These are phyloP conservation scores for Mya arenaria DNA, from an alignment of 1,140 invertebrate genomes.

Conservation along the genomic window DNA sequence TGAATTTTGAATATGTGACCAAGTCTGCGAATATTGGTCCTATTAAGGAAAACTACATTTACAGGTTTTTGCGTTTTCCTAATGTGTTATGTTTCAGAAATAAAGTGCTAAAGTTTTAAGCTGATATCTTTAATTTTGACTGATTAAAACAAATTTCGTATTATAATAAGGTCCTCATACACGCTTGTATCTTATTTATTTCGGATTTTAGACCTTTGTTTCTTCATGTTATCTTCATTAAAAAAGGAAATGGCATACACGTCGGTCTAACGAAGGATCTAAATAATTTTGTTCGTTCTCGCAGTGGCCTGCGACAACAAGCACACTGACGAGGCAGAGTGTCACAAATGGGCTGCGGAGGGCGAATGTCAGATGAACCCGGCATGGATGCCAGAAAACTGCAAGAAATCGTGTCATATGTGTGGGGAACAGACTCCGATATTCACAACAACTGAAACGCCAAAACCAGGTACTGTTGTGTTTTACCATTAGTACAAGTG, in stretches of 20 bases:
- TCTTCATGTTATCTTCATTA: too few species aligned
- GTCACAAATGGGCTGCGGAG: slow-evolving; percentile 63
- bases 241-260: too few species aligned
- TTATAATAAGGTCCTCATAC: not conserved
- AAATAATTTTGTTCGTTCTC: not conserved
- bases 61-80: too few species aligned
- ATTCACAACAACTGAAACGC: not conserved
- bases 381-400: slow-evolving; percentile 69
- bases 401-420: slow-evolving; percentile 66
- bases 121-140: not conserved
- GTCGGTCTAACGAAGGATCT: too few species aligned
- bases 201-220: too few species aligned
- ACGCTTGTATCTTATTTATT: not conserved
- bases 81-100: too few species aligned
- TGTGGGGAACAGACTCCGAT: slow-evolving; percentile 34
- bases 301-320: slow-evolving; percentile 60
- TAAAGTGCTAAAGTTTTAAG: too few species aligned
- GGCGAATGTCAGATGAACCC: slow-evolving; percentile 69
- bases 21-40: not conserved
- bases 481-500: too few species aligned
- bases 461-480: too few species aligned
- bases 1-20: not conserved
- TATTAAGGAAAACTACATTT: too few species aligned
- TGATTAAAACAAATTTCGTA: not conserved
- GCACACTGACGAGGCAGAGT: slow-evolving; percentile 57